Base-by-base conservation (phyloP, 1,140 invertebrate genomes). In the Anthonomus grandis region DNA sequence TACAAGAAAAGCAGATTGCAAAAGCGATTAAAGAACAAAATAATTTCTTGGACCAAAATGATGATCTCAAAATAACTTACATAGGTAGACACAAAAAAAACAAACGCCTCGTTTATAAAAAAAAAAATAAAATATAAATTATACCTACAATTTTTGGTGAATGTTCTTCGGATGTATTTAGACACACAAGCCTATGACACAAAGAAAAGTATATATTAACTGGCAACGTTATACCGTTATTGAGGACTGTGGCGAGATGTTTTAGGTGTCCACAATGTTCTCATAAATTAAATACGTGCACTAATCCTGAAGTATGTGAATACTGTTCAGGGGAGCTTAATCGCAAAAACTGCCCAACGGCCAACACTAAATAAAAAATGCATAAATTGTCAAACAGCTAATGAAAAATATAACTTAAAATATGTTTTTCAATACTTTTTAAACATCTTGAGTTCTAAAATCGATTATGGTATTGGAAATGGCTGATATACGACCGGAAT, bases 321-420 rank as follows among this genome's bases (percentile, higher is more conserved):
- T 22, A 25, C 12, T 54, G 51, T 18, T 36, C 39, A 13, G 51
- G 23, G 9, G 21, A 34, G 10, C 51, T 46, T 21, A 12, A 21
- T 9, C 15, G 9, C 9, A 44, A 54, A 4, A 25, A 54, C 8
- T 54, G 51, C 31, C n/a, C n/a, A n/a, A n/a, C n/a, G n/a, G n/a
- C 19, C 25, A 27, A 46, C 13, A 23, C 10, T 19, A 46, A 27
- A 45, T 13, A 49, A 54, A 21, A 54, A 54, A 15, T 54, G 41
- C 31, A 37, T 13, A 27, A 54, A 54, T 47, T 54, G 51, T 22
- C 4, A 6, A 10, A 15, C 18, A 22, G 41, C 39, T 9, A 54
- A 54, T 47, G 21, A 46, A 24, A 54, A 45, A 13, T 46, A 54
- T 46, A 54, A 49, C n/a, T 17, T 31, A 23, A 46, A 54, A 10